Evolutionary conservation across 2,888 invertebrate genomes (phyloP).

Genomic region (Cheilosia urbana): DNA sequence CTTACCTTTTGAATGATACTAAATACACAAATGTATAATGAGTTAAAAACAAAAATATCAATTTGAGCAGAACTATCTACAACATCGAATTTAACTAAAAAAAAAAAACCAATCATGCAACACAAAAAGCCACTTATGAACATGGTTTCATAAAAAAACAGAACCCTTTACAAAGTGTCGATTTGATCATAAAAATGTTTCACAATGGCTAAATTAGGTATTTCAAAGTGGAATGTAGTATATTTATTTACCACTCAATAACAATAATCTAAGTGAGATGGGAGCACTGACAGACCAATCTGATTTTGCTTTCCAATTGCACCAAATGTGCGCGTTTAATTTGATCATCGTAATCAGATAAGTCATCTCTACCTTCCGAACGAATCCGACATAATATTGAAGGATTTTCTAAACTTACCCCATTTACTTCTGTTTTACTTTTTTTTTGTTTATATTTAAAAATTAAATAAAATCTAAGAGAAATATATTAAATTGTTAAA

Average conservation of each 20-base stretch:
- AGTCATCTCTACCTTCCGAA: conserved; percentile 20
- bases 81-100: conserved; percentile 39
- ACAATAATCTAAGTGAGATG: conserved; percentile 18
- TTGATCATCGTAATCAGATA: conserved; percentile 23
- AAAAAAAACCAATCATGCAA: conserved; percentile 59
- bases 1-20: background rate
- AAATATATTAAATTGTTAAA: conserved; percentile 12
- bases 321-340: background rate
- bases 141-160: background rate
- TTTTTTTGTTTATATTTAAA: conserved; percentile 5
- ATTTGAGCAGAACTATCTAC: conserved; percentile 51
- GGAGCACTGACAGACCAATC: conserved; percentile 27
- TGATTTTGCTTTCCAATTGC: background rate
- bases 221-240: conserved; percentile 1
- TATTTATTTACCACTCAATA: background rate
- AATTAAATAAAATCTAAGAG: conserved; percentile 11
- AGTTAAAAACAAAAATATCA: conserved; percentile 12
- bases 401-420: conserved; percentile 65
- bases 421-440: conserved; percentile 35
- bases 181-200: conserved; percentile 57
- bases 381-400: conserved; percentile 29
- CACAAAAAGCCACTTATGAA: conserved; percentile 49
- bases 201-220: background rate
- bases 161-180: background rate
- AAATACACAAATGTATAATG: background rate